These are phyloP conservation scores for Poeciliopsis presidionis DNA, from an alignment of 2,797 vertebrate species.

Conservation along the genomic window DNA sequence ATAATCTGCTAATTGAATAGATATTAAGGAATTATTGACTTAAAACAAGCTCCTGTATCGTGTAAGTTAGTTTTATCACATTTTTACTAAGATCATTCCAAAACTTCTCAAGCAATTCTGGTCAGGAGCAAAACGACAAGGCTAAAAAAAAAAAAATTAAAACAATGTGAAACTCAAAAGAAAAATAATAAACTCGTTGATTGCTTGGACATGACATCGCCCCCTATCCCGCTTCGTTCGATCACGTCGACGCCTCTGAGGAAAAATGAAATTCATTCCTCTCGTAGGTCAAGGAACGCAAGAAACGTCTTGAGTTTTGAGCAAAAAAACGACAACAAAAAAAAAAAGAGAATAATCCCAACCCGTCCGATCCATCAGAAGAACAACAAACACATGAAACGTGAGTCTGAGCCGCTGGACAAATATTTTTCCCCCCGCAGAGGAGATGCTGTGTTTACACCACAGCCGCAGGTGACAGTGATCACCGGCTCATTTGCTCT, in stretches of 20 bases:
- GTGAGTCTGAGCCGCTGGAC: background rate
- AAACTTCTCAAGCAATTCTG: background rate
- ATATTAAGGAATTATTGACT: too few relatives aligned
- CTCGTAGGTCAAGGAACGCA: background rate
- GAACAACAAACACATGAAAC: conserved; percentile 22
- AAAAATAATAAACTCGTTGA: background rate
- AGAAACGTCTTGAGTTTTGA: background rate
- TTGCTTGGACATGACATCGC: background rate
- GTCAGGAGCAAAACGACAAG: background rate
- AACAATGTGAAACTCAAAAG: background rate
- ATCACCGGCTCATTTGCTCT: conserved; percentile 58
- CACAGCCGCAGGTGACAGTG: conserved; percentile 47
- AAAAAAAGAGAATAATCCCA: too few relatives aligned
- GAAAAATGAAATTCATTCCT: background rate
- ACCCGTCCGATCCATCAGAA: background rate
- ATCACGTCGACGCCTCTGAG: background rate
- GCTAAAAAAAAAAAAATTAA: background rate
- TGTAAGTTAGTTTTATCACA: too few relatives aligned
- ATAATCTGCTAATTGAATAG: too few relatives aligned
- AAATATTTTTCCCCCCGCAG: conserved; percentile 19
- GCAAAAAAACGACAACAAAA: too few relatives aligned
- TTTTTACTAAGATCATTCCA: too few relatives aligned
- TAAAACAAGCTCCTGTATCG: too few relatives aligned
- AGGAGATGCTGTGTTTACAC: conserved; percentile 46
- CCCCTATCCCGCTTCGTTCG: too few relatives aligned